These are phyloP conservation scores for Anguilla pacifica DNA, from an alignment of 2,797 vertebrate species.

Conservation along the genomic window DNA sequence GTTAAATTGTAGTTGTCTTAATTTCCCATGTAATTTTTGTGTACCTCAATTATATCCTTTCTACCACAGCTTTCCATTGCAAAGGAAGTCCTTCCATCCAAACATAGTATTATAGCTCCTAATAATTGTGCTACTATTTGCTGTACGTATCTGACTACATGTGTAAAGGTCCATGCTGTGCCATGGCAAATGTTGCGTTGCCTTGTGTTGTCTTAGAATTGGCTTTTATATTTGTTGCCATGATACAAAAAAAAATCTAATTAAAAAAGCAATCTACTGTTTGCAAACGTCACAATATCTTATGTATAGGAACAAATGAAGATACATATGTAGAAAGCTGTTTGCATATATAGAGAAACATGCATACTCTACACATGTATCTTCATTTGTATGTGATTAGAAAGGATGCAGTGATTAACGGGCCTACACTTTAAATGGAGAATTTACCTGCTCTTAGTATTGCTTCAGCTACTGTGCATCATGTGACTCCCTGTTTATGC, in stretches of 20 bases:
- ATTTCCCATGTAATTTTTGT: neutral
- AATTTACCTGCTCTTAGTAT: neutral
- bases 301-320: neutral
- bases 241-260: neutral
- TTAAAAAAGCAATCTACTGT: neutral
- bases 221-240: neutral
- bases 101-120: neutral
- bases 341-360: neutral
- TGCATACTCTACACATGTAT: too few relatives aligned
- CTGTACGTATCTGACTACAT: neutral
- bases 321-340: neutral
- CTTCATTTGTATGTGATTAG: neutral
- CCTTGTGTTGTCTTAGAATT: neutral
- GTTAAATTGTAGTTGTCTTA: conserved; percentile 1
- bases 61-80: neutral
- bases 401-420: neutral
- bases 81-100: neutral
- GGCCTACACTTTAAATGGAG: neutral
- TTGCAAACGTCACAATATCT: neutral
- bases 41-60: neutral
- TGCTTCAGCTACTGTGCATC: neutral
- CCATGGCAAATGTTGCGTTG: neutral
- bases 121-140: neutral
- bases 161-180: neutral
- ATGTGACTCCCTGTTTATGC: neutral